Base-by-base conservation (phyloP, 2,888 invertebrate species). In the Branchinecta sandiegonensis region DNA sequence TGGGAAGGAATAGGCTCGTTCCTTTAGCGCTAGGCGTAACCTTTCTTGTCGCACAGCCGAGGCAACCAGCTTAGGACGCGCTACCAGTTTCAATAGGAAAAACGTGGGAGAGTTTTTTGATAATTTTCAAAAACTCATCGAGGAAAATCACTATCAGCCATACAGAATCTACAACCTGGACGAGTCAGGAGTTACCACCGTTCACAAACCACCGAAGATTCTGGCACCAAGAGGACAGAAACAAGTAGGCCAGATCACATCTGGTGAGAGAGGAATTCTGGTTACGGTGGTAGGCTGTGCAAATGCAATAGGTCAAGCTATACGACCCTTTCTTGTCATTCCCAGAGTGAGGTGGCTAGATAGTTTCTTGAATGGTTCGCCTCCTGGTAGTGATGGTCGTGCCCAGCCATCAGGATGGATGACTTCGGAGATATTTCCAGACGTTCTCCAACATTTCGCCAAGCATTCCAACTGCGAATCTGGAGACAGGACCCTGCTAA, bases 241-340 rank as follows among this genome's bases (percentile, higher is more conserved):
- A 72, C 11, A 71, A 72, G 46, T 68, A 72, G 56, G 69, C 72
- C 46, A 70, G 70, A n/a, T n/a, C n/a, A n/a, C n/a, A n/a, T n/a
- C n/a, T n/a, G n/a, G n/a, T n/a, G n/a, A n/a, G n/a, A n/a, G n/a
- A n/a, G n/a, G n/a, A n/a, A n/a, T n/a, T n/a, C n/a, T n/a, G n/a
- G n/a, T n/a, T n/a, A n/a, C n/a, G 10, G 67, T 71, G 17, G 71
- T 71, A 66, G 72, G 72, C 63, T 72, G 72, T 65, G 71, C 74
- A 68, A 71, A 71, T 64, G 75, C 73, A 46, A 66, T 69, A 65
- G 74, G 75, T 56, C 72, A 70, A 69, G 50, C 73, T 46, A 67
- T 74, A 66, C 74, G 74, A 46, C 73, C 74, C 48, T 14, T 71
- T 56, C 73, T 72, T 70, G 71, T 76, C 47, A 75, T 75, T 70